phyloP scores from a whole-genome alignment of 2,113 vertebrate genomes.

The Pandion haliaetus region DNA sequence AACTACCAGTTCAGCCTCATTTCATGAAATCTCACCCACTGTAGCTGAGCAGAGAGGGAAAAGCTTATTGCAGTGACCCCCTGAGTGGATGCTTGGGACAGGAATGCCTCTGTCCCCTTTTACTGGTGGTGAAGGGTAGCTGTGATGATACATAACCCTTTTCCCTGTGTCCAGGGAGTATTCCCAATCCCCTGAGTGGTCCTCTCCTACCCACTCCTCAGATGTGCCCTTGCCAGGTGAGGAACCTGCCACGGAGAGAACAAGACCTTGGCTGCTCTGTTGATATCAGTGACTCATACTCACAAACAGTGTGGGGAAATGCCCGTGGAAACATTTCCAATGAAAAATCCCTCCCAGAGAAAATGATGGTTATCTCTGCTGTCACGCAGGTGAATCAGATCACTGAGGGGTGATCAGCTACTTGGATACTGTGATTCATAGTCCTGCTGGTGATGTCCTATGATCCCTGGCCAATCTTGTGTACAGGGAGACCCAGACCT shows the following conservation, averaged over 20 bases:
- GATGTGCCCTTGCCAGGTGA: rapidly evolving
- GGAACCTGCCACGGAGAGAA: not conserved
- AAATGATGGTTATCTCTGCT: not conserved
- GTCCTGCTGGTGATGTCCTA: not conserved
- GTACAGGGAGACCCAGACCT: not conserved
- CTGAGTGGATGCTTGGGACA: not conserved
- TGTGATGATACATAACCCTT: not conserved
- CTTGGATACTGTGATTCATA: not conserved
- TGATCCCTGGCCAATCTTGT: not conserved
- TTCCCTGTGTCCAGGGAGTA: not conserved
- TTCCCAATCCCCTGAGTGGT: rapidly evolving
- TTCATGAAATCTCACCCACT: not conserved
- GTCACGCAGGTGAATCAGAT: not conserved
- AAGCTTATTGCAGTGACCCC: not conserved
- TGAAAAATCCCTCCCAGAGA: not conserved
- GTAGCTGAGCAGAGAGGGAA: rapidly evolving
- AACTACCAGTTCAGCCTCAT: not conserved
- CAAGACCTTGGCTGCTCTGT: not conserved
- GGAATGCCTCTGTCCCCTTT: not conserved
- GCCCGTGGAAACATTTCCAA: not conserved
- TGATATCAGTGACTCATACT: not conserved
- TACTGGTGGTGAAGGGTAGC: rapidly evolving
- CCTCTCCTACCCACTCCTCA: not conserved
- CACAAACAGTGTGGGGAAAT: not conserved
- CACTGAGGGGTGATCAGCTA: not conserved